Conservation (phyloP, 2,113 vertebrate genomes). For the Eupsittula cactorum region DNA sequence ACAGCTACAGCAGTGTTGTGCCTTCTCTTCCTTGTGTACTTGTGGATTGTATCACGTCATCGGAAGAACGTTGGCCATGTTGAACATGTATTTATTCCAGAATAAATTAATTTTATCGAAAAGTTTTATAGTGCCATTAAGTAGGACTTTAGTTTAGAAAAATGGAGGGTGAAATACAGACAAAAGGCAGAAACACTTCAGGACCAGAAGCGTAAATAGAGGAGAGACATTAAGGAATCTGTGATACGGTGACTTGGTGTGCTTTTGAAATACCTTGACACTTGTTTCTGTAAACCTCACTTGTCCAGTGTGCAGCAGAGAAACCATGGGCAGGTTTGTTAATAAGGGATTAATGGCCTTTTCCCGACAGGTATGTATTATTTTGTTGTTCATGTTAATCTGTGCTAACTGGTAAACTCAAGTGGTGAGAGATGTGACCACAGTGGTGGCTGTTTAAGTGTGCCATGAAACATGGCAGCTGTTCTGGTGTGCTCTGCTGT, state of each 20-base stretch:
- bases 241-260: not conserved
- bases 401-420: not conserved
- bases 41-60: not conserved
- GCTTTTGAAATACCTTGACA: not conserved
- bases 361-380: not conserved
- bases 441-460: not conserved
- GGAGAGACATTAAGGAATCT: not conserved
- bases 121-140: not conserved
- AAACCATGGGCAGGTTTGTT: not conserved
- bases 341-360: not conserved
- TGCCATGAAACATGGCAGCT: not conserved
- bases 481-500: not conserved
- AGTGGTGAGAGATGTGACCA: not conserved
- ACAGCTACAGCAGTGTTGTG: slow-evolving; percentile 78
- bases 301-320: not conserved
- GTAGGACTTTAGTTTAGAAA: not conserved
- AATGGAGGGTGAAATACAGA: not conserved
- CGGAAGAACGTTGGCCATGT: not conserved
- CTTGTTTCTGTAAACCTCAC: not conserved
- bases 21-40: slow-evolving; percentile 76
- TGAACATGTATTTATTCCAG: slow-evolving; percentile 48
- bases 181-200: not conserved
- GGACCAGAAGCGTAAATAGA: not conserved
- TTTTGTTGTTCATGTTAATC: not conserved
- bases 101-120: slow-evolving; percentile 31